Percentiles rank a stretch among this genome's conserved stretches.
phyloP scores from a whole-genome alignment of 2,888 invertebrate species.

The Syrphus vitripennis region DNA sequence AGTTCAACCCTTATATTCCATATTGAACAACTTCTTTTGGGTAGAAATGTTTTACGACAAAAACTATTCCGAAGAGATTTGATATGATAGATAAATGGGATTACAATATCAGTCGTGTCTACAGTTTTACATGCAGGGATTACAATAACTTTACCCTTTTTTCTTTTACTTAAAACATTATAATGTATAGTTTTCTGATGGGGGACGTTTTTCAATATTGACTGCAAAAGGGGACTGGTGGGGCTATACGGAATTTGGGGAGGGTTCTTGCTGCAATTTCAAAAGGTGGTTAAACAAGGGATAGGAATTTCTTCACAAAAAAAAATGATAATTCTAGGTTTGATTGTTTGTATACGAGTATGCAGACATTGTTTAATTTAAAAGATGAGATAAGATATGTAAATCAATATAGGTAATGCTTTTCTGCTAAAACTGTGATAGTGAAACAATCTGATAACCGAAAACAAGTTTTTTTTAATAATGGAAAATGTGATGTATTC shows the following conservation, averaged over 20 bases:
- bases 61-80: constrained; percentile 4
- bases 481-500: no score
- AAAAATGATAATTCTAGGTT: no score
- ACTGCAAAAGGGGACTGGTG: neutral
- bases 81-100: neutral
- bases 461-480: no score
- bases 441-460: no score
- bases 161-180: neutral
- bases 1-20: neutral
- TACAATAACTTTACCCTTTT: constrained; percentile 4
- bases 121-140: constrained; percentile 5
- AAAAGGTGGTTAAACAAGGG: neutral
- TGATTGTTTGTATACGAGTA: no score
- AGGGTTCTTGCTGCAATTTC: neutral
- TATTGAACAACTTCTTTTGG: neutral
- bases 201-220: neutral
- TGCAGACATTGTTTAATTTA: no score
- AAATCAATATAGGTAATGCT: no score
- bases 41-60: neutral
- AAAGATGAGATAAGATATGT: no score
- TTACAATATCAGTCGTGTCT: constrained; percentile 17
- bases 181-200: neutral
- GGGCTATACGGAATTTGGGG: neutral
- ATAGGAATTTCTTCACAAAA: no score
- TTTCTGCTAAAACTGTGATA: no score